Percentiles rank a stretch among this genome's conserved stretches.
Evolutionary conservation across 1,140 invertebrate genomes (phyloP).

Genomic region (Hyposmocoma kahamanoa): DNA sequence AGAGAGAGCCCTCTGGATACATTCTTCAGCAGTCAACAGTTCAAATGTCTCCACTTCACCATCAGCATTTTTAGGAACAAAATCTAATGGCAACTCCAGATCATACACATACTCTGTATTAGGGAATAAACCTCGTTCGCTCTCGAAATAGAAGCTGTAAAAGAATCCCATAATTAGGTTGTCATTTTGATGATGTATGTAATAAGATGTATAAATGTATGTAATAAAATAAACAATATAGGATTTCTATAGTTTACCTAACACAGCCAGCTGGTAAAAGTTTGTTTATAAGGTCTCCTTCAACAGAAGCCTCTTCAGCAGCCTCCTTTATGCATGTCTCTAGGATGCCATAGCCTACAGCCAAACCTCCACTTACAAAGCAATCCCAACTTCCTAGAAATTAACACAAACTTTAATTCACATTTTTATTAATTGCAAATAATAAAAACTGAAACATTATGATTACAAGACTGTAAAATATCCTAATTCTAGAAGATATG

Average conservation of each 20-base stretch:
- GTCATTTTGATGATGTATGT: no score
- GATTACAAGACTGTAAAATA: no score
- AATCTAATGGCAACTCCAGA: slow-evolving; percentile 91
- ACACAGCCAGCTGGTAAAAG: slow-evolving; percentile 88
- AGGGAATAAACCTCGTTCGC: slow-evolving; percentile 92
- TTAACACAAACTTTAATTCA: slow-evolving; percentile 7
- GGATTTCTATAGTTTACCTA: slow-evolving; percentile 73
- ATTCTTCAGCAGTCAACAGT: slow-evolving; percentile 85
- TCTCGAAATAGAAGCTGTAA: slow-evolving; percentile 91
- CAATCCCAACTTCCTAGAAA: slow-evolving; percentile 88
- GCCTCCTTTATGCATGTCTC: slow-evolving; percentile 95
- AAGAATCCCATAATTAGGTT: no score
- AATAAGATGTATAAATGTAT: no score
- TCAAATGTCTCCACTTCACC: slow-evolving; percentile 95
- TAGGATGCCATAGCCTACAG: slow-evolving; percentile 88
- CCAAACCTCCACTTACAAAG: slow-evolving; percentile 94
- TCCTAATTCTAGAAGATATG: no score
- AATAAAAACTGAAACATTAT: no score
- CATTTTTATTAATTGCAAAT: no score
- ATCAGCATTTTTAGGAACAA: slow-evolving; percentile 91
- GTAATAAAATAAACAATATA: no score
- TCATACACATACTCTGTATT: slow-evolving; percentile 97
- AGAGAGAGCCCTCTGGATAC: slow-evolving; percentile 85
- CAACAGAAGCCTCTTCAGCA: slow-evolving; percentile 93
- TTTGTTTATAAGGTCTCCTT: slow-evolving; percentile 81